Base-by-base conservation (phyloP, 2,888 invertebrate genomes). In the Mystacides longicornis region DNA sequence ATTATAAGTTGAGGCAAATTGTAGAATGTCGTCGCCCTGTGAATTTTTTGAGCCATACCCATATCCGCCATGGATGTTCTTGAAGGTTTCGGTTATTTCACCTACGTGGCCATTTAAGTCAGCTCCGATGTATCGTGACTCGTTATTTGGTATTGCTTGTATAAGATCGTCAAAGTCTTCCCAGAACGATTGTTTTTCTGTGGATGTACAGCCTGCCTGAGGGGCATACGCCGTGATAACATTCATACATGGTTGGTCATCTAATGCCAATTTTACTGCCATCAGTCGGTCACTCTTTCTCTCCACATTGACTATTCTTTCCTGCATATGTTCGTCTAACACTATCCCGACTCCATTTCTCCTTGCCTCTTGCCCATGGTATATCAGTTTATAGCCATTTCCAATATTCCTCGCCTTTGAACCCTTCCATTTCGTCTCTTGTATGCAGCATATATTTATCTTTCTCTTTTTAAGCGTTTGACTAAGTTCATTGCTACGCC, bases 31-130 rank as follows among this genome's bases (percentile, higher is more conserved):
- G 7, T 27, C 11, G 5, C 27, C 27, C 27, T 27, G 7, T 7
- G 7, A 7, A 11, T 27, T 27, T 11, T 7, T 27, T 11, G 11
- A 5, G 7, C 43, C 43, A 9, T 9, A 9, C 4, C 43, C 43
- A 11, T 43, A n/a, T 9, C 43, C 43, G 5, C 43, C 43, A 16
- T 43, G 43, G 16, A 43, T 16, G 4, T 16, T 43, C 14, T n/a
- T n/a, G 16, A 9, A n/a, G 18, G 16, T 18, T 5, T 43, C 43
- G 16, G 9, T 43, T n/a, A 5, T n/a, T 18, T 5, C 16, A 18
- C 43, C 43, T n/a, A 18, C 18, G 43, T 43, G 43, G 4, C 43
- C 43, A 43, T 43, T 43, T 16, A 43, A n/a, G 43, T 43, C 43
- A 4, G n/a, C 43, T 18, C 43, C 43, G 16, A 18, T 18, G 16